Evolutionary conservation across 2,797 vertebrate species (phyloP), one percentile per base, ranked within the genome.

Genomic region (Sebastes paucispinis): DNA sequence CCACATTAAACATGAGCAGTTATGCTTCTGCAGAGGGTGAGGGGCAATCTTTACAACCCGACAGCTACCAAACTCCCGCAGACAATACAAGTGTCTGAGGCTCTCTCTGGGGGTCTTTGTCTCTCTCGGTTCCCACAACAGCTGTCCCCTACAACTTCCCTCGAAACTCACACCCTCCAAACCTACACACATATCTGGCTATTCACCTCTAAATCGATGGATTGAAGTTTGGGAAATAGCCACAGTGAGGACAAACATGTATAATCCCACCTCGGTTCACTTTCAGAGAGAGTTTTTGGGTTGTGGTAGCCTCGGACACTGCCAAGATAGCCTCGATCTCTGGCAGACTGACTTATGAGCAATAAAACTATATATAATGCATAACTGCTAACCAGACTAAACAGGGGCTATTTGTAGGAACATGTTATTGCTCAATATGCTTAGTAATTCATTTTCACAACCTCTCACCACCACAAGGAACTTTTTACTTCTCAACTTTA

Each of bases 71-170:
- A 87, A 85, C 84, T 82, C 69, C 10, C 22, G 36, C 3, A 83
- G 70, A 94, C 90, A 90, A 88, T 87, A 79, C 86, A 66, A 87
- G 79, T 80, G 88, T 81, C 54, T 62, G 84, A 65, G 84, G 66
- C 85, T 85, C 87, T 50, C 18, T 84, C 79, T 71, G 82, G 82
- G 82, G 90, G 87, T 91, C 93, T 94, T 94, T 94, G 93, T 94
- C 86, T 92, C 4, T 63, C 70, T 63, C 78, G 73, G 52, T 85
- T 22, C 63, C 63, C 58, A 80, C 64, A 84, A 73, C 90, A 84
- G 86, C 86, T 88, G 89, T 60, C 63, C 79, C 6, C 22, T 74
- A 24, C 16, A 83, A 88, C 91, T 88, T 89, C 63, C 72, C 67
- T 18, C 11, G 13, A 77, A 77, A 79, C 65, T 81, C 85, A 3